Conservation (phyloP, 92 coral and sea anemone species). For the Bergia sp. region DNA sequence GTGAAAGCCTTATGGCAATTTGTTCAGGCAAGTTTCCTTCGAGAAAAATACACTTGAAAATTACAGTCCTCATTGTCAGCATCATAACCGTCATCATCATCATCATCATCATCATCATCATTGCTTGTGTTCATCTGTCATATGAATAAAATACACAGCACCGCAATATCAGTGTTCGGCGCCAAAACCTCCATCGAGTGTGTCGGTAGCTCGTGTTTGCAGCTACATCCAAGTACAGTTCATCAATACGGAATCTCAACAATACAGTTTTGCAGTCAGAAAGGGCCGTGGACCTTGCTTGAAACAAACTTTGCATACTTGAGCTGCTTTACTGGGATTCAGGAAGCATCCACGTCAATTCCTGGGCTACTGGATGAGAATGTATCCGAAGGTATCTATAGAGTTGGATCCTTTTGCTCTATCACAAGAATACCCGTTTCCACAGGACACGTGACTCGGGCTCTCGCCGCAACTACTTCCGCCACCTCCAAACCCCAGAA, state of each 20-base stretch:
- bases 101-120: neutral
- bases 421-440: conserved; percentile 22
- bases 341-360: no score
- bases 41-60: no score
- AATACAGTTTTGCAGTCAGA: neutral
- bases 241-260: neutral
- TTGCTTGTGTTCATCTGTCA: no score
- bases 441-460: conserved; percentile 11
- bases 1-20: no score
- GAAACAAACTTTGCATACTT: no score
- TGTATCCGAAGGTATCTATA: conserved; percentile 36
- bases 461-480: neutral
- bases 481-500: conserved; percentile 46
- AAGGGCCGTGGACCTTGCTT: no score
- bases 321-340: no score
- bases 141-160: neutral
- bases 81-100: neutral
- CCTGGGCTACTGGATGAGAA: conserved; percentile 32
- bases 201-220: no score
- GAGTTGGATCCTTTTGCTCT: neutral
- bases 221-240: neutral
- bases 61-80: neutral
- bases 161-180: neutral
- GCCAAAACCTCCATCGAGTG: no score
- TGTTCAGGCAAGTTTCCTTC: no score